These are phyloP conservation scores for Yponomeuta cagnagella DNA, from an alignment of 2,888 invertebrate genomes.

Conservation along the genomic window DNA sequence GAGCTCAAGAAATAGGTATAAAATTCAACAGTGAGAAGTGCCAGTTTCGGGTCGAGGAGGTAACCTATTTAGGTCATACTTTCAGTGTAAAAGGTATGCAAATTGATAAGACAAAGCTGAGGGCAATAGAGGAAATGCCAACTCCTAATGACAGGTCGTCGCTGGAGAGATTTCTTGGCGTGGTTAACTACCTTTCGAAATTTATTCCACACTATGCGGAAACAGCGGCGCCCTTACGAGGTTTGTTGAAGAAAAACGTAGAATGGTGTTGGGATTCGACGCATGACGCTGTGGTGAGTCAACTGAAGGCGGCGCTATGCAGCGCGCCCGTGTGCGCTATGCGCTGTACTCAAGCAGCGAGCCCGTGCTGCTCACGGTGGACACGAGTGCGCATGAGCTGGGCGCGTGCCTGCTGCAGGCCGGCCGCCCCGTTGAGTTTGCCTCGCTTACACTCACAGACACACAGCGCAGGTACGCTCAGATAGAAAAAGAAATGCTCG, in stretches of 20 bases:
- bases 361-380: slow-evolving; percentile 26
- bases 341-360: slow-evolving; percentile 19
- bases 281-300: slow-evolving; percentile 11
- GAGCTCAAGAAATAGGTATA: too few species aligned
- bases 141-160: too few species aligned
- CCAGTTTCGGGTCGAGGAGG: too few species aligned
- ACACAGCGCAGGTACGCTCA: slow-evolving; percentile 22
- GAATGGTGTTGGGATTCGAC: slow-evolving; percentile 20
- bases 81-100: too few species aligned
- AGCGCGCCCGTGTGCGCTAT: slow-evolving; percentile 22
- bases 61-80: too few species aligned
- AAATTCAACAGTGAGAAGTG: too few species aligned
- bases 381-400: slow-evolving; percentile 21
- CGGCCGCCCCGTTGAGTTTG: too few species aligned
- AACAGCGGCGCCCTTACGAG: slow-evolving; percentile 12
- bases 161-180: slow-evolving; percentile 24
- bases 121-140: too few species aligned
- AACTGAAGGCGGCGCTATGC: slow-evolving; percentile 17
- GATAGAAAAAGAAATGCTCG: slow-evolving; percentile 23
- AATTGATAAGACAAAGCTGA: too few species aligned
- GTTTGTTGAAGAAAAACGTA: slow-evolving; percentile 19
- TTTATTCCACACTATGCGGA: slow-evolving; percentile 20
- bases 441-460: slow-evolving; percentile 14
- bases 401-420: slow-evolving; percentile 4
- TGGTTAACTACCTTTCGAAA: slow-evolving; percentile 22